Evolutionary conservation across 2,113 vertebrate genomes (phyloP).

Genomic region (Prunella himalayana): DNA sequence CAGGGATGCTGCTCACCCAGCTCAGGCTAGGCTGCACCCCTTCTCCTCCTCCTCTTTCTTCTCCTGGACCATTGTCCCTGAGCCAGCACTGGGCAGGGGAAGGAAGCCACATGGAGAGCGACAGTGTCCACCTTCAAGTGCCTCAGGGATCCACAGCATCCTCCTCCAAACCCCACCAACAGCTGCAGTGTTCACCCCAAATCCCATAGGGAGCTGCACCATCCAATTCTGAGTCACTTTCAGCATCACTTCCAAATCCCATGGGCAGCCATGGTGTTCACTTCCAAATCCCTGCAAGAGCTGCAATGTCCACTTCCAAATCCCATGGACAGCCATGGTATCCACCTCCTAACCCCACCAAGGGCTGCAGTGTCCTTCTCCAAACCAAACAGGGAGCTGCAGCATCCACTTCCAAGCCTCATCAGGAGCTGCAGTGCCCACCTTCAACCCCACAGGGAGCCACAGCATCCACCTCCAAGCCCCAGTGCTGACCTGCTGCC

Average conservation of each 20-base stretch:
- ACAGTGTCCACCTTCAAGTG: not conserved
- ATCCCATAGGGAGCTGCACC: not conserved
- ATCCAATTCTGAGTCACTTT: not conserved
- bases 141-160: not conserved
- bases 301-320: not conserved
- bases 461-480: not conserved
- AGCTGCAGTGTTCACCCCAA: not conserved
- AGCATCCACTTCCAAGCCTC: not conserved
- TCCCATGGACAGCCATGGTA: not conserved
- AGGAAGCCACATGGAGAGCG: not conserved
- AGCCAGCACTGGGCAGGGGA: not conserved
- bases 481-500: not conserved
- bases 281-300: not conserved
- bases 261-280: not conserved
- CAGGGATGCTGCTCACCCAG: not conserved
- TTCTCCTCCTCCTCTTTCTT: not conserved
- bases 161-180: not conserved
- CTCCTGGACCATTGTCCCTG: not conserved
- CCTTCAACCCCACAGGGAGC: not conserved
- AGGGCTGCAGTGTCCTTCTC: not conserved
- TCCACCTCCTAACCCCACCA: not conserved
- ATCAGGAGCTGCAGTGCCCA: not conserved
- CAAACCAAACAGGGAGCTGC: not conserved
- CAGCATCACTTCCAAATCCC: not conserved
- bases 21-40: not conserved